These are phyloP conservation scores for Takifugu bimaculatus DNA, from an alignment of 2,113 vertebrate species.

Conservation along the genomic window DNA sequence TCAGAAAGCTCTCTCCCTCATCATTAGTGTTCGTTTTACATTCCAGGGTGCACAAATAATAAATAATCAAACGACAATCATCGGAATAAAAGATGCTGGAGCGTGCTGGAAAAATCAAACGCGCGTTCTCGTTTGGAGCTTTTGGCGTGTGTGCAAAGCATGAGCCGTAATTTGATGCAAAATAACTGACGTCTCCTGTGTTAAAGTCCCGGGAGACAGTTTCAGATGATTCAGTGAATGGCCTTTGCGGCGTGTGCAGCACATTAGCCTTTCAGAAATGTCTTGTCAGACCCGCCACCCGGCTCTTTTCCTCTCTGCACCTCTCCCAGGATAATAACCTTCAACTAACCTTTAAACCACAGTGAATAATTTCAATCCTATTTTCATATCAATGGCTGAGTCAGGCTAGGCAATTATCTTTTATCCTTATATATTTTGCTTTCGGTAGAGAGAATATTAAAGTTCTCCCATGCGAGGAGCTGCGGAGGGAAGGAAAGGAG, in stretches of 20 bases:
- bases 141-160: slow-evolving; percentile 59
- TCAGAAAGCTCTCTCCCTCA: slow-evolving; percentile 50
- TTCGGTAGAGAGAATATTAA: slow-evolving; percentile 90
- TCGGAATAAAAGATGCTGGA: slow-evolving; percentile 42
- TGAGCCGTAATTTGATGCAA: slow-evolving; percentile 83
- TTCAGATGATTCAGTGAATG: slow-evolving; percentile 77
- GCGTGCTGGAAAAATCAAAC: slow-evolving; percentile 58
- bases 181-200: slow-evolving; percentile 87
- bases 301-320: slow-evolving; percentile 64
- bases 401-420: slow-evolving; percentile 98
- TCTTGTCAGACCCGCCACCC: slow-evolving; percentile 78
- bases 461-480: slow-evolving; percentile 83
- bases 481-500: slow-evolving; percentile 57
- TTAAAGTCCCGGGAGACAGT: slow-evolving; percentile 83
- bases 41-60: slow-evolving; percentile 43
- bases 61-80: slow-evolving; percentile 50
- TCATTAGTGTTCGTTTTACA: slow-evolving; percentile 62
- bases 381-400: slow-evolving; percentile 95
- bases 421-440: slow-evolving; percentile 88
- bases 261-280: slow-evolving; percentile 85
- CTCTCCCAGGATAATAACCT: slow-evolving; percentile 87
- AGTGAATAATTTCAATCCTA: slow-evolving; percentile 90
- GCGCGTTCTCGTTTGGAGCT: slow-evolving; percentile 67
- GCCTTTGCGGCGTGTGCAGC: slow-evolving; percentile 76
- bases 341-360: slow-evolving; percentile 96